Conservation (phyloP, 35 echinoderm and acorn worm species). For the Acanthaster planci region DNA sequence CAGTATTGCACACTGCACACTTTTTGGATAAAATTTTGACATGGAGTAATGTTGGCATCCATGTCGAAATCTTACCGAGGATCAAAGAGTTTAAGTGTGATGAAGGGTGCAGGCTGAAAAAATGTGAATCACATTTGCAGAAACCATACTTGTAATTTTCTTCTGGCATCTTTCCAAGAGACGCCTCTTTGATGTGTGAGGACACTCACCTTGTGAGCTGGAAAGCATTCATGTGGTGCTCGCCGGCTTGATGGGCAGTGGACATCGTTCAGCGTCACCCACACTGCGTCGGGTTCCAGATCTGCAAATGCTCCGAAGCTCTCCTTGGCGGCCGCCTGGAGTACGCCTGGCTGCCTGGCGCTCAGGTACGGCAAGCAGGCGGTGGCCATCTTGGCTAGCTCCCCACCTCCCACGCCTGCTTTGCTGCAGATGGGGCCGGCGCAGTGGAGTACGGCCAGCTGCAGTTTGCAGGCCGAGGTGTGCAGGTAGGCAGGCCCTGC, state of each 20-base stretch:
- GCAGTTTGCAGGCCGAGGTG: conserved; percentile 54
- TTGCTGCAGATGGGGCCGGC: conserved; percentile 47
- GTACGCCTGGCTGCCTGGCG: conserved; percentile 24
- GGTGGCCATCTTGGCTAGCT: conserved; percentile 19
- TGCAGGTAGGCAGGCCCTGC: conserved; percentile 57
- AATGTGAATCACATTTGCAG: no score
- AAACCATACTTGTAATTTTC: no score
- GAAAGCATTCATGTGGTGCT: conserved; percentile 48
- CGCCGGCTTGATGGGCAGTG: conserved; percentile 4
- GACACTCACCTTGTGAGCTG: conserved; percentile 40
- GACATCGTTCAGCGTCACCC: conserved; percentile 45
- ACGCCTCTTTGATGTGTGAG: not conserved
- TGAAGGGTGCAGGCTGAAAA: no score
- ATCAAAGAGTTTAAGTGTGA: no score
- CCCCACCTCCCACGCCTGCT: conserved; percentile 29
- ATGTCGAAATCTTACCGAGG: no score
- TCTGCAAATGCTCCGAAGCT: conserved; percentile 17
- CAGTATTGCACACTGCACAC: no score
- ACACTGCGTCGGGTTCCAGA: conserved; percentile 45
- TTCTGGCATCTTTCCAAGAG: no score
- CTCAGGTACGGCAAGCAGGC: conserved; percentile 54
- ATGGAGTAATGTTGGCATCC: no score
- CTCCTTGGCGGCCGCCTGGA: conserved; percentile 37
- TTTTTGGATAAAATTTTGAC: no score
- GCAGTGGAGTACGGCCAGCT: conserved; percentile 44